phyloP scores from a whole-genome alignment of 2,113 vertebrate genomes.

The Ceuthmochares aereus region DNA sequence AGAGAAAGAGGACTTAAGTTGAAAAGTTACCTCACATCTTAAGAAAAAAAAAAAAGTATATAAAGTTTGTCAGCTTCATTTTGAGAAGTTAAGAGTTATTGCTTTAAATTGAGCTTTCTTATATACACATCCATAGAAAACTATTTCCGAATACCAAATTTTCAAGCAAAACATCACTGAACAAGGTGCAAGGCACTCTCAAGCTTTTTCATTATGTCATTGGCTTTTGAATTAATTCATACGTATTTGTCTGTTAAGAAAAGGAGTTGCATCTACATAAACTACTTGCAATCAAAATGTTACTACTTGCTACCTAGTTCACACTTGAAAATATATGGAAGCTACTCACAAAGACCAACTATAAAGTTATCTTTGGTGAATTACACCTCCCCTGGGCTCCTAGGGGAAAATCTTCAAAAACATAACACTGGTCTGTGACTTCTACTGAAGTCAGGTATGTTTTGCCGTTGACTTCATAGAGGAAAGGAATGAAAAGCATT shows the following conservation, averaged over 20 bases:
- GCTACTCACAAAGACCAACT: neutral
- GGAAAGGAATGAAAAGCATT: neutral
- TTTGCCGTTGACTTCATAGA: neutral
- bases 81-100: neutral
- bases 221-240: neutral
- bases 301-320: neutral
- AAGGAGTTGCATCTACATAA: neutral
- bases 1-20: neutral
- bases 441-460: neutral
- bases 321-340: accelerated
- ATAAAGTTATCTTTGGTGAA: neutral
- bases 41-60: too few relatives aligned
- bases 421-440: neutral
- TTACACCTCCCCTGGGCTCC: neutral
- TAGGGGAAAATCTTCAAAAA: neutral
- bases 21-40: neutral
- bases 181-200: neutral
- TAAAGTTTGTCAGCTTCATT: neutral
- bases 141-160: neutral
- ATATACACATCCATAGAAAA: neutral
- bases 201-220: neutral
- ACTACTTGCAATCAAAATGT: neutral
- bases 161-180: neutral
- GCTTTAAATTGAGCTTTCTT: neutral
- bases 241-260: neutral